Evolutionary conservation across 1,140 invertebrate genomes (phyloP), one percentile per base, ranked within the genome.

Genomic region (Hylaeus anthracinus): DNA sequence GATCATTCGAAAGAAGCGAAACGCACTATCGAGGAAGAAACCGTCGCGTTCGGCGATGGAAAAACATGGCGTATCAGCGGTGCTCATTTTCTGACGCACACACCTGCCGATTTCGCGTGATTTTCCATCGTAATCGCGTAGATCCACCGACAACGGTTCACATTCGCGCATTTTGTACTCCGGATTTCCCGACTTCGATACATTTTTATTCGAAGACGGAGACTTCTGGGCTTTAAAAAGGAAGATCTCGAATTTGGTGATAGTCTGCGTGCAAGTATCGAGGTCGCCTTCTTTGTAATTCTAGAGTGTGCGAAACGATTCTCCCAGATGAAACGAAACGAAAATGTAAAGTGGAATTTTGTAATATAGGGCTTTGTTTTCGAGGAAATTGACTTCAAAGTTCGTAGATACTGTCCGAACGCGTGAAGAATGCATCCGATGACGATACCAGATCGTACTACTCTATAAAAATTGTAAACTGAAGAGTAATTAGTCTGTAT

Each of bases 31-130:
- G 66, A 10, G 70, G 84, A 72, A 82, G 71, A 84, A 63, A 72
- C 61, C 37, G 53, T 61, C 58, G 60, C 51, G 55, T 53, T 67
- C 48, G 37, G 2, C 15, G 41, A 26, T 64, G 75, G 58, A 71
- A 72, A 64, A 67, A 70, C 56, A 66, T 66, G 69, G 37, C 56
- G n/a, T 64, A 8, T 55, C 84, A 86, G 83, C 78, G 84, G 74
- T 56, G 48, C 84, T 86, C 84, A 85, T 60, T 73, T 63, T 1
- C 1, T 10, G n/a, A 26, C 26, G 26, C 26, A 26, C 26, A 26
- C 26, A 26, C 26, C 26, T n/a, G 3, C 2, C 41, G 12, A 26
- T 56, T 43, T 41, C n/a, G 37, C 0, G 51, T 12, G 61, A 74
- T 65, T 14, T 63, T 63, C 58, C 45, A 5, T 41, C 12, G 5